Conservation (phyloP, 2,888 invertebrate species). For the Drosophila hamatofila region DNA sequence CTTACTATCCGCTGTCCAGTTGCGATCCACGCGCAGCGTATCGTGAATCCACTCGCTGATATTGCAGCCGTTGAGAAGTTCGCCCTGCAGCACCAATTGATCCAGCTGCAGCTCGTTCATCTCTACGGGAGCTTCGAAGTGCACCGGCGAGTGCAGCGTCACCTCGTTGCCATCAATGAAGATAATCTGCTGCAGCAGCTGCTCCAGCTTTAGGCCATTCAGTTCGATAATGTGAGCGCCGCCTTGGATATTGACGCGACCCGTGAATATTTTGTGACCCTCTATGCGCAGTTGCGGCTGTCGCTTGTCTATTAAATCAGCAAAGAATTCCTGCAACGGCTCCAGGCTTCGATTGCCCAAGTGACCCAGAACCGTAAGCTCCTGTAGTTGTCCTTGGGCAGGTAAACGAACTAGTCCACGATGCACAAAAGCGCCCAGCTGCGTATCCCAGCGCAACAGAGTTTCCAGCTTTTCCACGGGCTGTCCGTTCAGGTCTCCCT, state of each 20-base stretch:
- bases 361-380: conserved; percentile 74
- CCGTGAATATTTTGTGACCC: conserved; percentile 80
- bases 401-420: conserved; percentile 67
- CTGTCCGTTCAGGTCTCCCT: conserved; percentile 71
- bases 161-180: conserved; percentile 73
- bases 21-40: conserved; percentile 85
- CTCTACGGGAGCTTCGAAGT: conserved; percentile 82
- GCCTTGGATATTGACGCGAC: conserved; percentile 76
- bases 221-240: conserved; percentile 81
- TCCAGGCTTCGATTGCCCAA: conserved; percentile 71
- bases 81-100: conserved; percentile 70
- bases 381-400: conserved; percentile 47
- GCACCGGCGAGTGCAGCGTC: conserved; percentile 78
- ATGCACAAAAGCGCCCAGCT: conserved; percentile 70
- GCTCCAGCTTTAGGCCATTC: conserved; percentile 82
- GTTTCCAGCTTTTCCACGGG: conserved; percentile 41
- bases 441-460: conserved; percentile 68
- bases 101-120: conserved; percentile 65
- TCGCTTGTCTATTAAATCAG: conserved; percentile 77
- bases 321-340: conserved; percentile 71
- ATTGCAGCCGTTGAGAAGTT: conserved; percentile 83
- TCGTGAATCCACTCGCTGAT: conserved; percentile 85
- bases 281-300: conserved; percentile 53
- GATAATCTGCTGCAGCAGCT: conserved; percentile 84
- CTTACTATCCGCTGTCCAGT: conserved; percentile 70